Percentiles rank a stretch among this genome's conserved stretches.
Evolutionary conservation across 2,113 vertebrate genomes (phyloP).

Genomic region (Callipepla californica): DNA sequence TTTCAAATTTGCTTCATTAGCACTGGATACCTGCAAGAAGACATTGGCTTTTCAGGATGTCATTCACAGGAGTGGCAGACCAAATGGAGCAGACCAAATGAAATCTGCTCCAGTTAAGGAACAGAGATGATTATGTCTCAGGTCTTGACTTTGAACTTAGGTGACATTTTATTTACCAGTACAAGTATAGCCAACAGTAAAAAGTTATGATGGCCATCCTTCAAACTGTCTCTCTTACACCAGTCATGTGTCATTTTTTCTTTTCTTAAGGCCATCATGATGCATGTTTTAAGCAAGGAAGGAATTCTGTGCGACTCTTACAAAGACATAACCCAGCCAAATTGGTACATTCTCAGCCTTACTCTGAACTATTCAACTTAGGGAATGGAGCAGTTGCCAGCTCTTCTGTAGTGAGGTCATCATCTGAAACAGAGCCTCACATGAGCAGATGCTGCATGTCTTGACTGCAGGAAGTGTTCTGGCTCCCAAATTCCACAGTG

Average conservation of each 20-base stretch:
- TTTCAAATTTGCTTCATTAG: neutral
- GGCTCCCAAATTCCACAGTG: neutral
- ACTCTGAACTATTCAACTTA: neutral
- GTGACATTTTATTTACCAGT: neutral
- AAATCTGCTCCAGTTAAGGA: neutral
- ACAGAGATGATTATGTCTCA: neutral
- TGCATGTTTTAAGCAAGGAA: neutral
- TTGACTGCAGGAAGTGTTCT: neutral
- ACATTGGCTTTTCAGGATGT: neutral
- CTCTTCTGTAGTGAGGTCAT: neutral
- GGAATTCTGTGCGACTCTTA: neutral
- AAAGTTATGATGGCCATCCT: neutral
- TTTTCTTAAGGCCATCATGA: neutral
- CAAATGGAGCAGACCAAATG: neutral
- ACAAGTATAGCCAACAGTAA: neutral
- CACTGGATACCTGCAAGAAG: accelerated
- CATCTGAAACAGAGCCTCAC: neutral
- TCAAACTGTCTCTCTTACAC: neutral
- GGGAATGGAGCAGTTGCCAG: neutral
- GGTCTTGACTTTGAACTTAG: neutral
- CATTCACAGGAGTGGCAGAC: neutral
- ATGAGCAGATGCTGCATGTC: neutral
- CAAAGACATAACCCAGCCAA: neutral
- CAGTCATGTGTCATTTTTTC: neutral
- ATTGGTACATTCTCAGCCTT: neutral